A percentile compares a stretch with the other conserved stretches of the same genome.
These are phyloP conservation scores for Sesamia nonagrioides DNA, from an alignment of 1,140 invertebrate genomes.

Conservation along the genomic window DNA sequence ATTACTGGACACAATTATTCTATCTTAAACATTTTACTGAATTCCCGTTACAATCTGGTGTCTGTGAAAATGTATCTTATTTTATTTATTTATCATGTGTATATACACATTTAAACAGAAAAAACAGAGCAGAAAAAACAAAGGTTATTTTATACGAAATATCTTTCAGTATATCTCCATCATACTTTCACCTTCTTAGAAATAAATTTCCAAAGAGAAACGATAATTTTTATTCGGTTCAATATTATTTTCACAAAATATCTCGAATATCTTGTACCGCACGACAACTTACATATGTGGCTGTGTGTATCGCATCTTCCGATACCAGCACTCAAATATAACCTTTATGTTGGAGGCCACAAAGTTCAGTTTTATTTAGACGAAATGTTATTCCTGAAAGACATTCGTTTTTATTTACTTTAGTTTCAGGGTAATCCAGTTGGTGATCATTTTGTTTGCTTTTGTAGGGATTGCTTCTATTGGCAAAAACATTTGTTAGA, in stretches of 20 bases:
- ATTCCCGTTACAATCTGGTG: too few relatives aligned
- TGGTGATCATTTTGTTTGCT: neutral
- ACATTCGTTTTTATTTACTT: conserved; percentile 27
- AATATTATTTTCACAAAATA: conserved; percentile 5
- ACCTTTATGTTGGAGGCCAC: neutral
- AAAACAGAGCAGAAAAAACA: too few relatives aligned
- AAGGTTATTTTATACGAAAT: too few relatives aligned
- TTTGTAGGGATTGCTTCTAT: conserved; percentile 11
- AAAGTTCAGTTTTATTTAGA: neutral
- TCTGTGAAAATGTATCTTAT: too few relatives aligned
- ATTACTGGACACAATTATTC: too few relatives aligned
- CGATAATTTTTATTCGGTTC: neutral
- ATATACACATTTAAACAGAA: too few relatives aligned
- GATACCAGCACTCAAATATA: neutral
- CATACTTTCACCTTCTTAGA: too few relatives aligned
- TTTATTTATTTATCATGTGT: too few relatives aligned
- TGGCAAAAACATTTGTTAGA: neutral
- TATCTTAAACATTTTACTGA: too few relatives aligned
- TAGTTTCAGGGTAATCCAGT: conserved; percentile 23
- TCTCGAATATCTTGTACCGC: neutral
- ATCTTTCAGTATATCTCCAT: too few relatives aligned
- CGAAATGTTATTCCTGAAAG: neutral
- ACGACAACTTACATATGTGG: neutral
- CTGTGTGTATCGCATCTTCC: neutral
- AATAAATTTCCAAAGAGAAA: too few relatives aligned